These are phyloP conservation scores for Calliopum simillimum DNA, from an alignment of 2,888 invertebrate species.

Conservation along the genomic window DNA sequence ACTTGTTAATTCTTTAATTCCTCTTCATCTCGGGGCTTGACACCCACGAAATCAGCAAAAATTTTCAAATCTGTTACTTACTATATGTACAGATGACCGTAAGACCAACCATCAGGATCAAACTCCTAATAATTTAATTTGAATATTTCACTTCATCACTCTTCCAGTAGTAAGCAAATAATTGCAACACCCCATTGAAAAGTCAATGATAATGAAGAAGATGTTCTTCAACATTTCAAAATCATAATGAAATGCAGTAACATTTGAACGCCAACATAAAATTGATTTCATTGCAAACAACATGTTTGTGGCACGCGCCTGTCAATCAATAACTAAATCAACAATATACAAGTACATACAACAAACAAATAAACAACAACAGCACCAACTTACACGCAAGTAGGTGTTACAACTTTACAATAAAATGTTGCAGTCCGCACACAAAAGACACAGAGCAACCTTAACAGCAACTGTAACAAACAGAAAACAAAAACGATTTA, in stretches of 20 bases:
- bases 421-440: not conserved
- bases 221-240: too few relatives aligned
- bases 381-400: constrained; percentile 18
- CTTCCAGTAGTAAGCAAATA: too few relatives aligned
- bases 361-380: constrained; percentile 6
- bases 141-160: too few relatives aligned
- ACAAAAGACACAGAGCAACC: constrained; percentile 13
- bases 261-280: constrained; percentile 29
- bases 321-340: constrained; percentile 25
- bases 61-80: too few relatives aligned
- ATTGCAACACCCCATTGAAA: too few relatives aligned
- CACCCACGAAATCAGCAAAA: too few relatives aligned
- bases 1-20: too few relatives aligned
- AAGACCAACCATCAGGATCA: too few relatives aligned
- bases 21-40: too few relatives aligned
- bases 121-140: too few relatives aligned
- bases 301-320: constrained; percentile 30
- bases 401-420: constrained; percentile 19
- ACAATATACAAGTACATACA: constrained; percentile 1
- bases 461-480: not conserved
- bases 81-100: accelerated
- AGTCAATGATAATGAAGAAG: too few relatives aligned
- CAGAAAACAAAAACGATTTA: not conserved
- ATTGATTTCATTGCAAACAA: constrained; percentile 17
- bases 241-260: not conserved